Conservation (phyloP, 30 jellyfish, hydroid and myxozoan species). For the Aurelia sp. region DNA sequence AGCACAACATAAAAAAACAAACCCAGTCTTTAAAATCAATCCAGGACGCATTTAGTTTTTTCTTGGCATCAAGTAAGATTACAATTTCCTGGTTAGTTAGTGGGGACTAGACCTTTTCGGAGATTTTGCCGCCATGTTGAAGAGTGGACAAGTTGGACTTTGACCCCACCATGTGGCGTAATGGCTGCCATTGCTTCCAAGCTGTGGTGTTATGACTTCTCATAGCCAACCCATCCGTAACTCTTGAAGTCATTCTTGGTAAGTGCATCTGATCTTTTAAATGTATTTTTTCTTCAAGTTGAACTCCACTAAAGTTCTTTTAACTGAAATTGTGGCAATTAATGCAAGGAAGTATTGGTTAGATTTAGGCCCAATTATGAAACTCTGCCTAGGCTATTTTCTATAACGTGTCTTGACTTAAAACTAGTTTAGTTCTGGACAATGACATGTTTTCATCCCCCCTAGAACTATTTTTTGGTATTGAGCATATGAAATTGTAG, state of each 20-base stretch:
- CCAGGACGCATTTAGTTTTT: no score
- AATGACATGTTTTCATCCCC: no score
- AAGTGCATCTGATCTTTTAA: neutral
- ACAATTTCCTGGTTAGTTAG: no score
- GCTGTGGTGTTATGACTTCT: conserved; percentile 1
- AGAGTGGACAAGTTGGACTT: conserved; percentile 19
- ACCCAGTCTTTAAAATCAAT: no score
- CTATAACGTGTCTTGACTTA: no score
- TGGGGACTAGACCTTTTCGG: neutral
- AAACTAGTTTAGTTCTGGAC: no score
- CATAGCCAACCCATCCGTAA: neutral
- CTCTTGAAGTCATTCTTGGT: neutral
- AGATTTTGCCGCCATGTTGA: conserved; percentile 26
- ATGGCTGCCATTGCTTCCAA: neutral
- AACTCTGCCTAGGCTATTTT: no score
- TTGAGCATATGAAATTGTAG: no score
- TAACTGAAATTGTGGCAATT: neutral
- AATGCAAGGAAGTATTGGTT: neutral
- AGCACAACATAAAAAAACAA: no score
- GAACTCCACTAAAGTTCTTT: neutral
- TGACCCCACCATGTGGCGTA: no score
- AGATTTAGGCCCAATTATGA: neutral
- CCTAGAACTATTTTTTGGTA: no score
- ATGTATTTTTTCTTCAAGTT: neutral
- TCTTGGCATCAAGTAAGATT: no score